phyloP scores from a whole-genome alignment of 2,888 invertebrate species.

The Parochlus steinenii region DNA sequence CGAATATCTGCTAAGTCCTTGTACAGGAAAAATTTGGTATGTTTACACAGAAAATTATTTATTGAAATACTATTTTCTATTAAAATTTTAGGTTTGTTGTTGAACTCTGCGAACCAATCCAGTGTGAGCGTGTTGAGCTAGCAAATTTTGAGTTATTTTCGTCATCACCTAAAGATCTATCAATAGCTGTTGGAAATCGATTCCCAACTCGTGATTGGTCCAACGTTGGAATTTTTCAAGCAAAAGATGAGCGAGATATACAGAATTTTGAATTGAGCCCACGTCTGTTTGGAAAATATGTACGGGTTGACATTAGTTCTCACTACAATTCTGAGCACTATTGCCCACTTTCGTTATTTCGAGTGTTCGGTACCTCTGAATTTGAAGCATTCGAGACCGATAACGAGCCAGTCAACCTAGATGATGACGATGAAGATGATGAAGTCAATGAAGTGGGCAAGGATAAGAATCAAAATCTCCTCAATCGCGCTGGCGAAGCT shows the following conservation, averaged over 20 bases:
- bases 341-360: slow-evolving; percentile 91
- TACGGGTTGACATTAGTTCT: slow-evolving; percentile 79
- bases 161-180: slow-evolving; percentile 85
- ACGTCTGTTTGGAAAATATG: slow-evolving; percentile 72
- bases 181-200: slow-evolving; percentile 72
- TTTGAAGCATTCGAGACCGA: slow-evolving; percentile 78
- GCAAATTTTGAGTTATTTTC: slow-evolving; percentile 98
- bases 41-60: too few species aligned
- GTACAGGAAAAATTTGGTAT: slow-evolving; percentile 83
- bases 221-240: slow-evolving; percentile 69
- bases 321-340: slow-evolving; percentile 96
- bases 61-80: too few species aligned
- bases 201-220: slow-evolving; percentile 88
- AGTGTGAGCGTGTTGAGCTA: slow-evolving; percentile 84
- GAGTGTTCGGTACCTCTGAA: slow-evolving; percentile 85
- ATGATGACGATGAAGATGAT: slow-evolving; percentile 44
- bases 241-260: slow-evolving; percentile 69
- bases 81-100: too few species aligned
- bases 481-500: slow-evolving; percentile 78
- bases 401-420: slow-evolving; percentile 47
- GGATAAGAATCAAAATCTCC: slow-evolving; percentile 38
- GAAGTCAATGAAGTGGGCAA: slow-evolving; percentile 16
- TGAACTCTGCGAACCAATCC: slow-evolving; percentile 95
- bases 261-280: slow-evolving; percentile 73
- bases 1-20: slow-evolving; percentile 96